Evolutionary conservation across 2,113 vertebrate species (phyloP).

Genomic region (Sinosuthora webbiana): DNA sequence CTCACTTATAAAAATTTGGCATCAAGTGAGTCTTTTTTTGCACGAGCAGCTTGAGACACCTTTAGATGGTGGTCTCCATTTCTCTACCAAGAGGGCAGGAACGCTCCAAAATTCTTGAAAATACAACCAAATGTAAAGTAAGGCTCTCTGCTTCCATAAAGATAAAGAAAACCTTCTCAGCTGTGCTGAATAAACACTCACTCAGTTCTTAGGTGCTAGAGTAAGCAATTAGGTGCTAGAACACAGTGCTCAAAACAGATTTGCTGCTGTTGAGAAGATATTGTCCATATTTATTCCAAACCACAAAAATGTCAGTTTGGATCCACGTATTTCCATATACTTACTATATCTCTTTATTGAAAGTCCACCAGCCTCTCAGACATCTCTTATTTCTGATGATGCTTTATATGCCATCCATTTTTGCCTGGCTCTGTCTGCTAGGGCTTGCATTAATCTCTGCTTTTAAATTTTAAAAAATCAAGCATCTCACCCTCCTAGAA

Average conservation of each 20-base stretch:
- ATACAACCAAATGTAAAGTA: not conserved
- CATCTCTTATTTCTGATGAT: not conserved
- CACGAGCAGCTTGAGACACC: not conserved
- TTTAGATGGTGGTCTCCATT: constrained; percentile 11
- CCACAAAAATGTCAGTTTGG: not conserved
- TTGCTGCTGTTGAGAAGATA: not conserved
- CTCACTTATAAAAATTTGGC: constrained; percentile 53
- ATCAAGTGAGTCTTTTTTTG: constrained; percentile 38
- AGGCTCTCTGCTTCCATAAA: not conserved
- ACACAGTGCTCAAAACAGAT: not conserved
- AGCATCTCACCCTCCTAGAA: not conserved
- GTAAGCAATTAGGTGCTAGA: not conserved
- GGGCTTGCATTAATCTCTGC: not conserved
- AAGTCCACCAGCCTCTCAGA: not conserved
- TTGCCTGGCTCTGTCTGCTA: not conserved
- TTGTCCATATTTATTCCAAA: not conserved
- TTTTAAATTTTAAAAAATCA: not conserved
- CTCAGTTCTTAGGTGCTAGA: not conserved
- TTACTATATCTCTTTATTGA: not conserved
- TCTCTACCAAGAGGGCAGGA: not conserved
- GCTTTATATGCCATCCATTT: not conserved
- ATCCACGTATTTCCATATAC: not conserved
- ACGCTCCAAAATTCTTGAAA: not conserved
- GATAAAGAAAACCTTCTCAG: not conserved
- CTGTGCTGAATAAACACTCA: not conserved